These are phyloP conservation scores for Bicyclus anynana DNA, from an alignment of 1,140 invertebrate species.

Conservation along the genomic window DNA sequence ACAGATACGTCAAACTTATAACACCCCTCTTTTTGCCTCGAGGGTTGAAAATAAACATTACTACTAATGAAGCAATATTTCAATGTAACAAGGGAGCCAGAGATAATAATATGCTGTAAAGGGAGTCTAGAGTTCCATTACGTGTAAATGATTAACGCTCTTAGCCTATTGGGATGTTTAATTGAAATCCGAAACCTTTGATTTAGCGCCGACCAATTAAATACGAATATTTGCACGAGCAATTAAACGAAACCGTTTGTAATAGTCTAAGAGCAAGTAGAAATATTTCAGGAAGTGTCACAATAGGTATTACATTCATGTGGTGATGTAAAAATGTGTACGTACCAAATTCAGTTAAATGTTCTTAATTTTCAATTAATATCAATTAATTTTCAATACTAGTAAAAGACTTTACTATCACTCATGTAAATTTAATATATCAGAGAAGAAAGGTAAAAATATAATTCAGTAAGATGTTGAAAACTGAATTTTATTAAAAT, in stretches of 20 bases:
- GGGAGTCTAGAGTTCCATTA: conserved; percentile 1
- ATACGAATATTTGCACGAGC: conserved; percentile 16
- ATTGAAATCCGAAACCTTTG: conserved; percentile 41
- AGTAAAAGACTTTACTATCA: too few relatives aligned
- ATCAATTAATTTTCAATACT: too few relatives aligned
- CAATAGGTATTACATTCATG: neutral
- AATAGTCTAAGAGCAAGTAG: neutral
- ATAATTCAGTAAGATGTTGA: too few relatives aligned
- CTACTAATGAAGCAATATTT: neutral
- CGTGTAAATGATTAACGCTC: conserved; percentile 29
- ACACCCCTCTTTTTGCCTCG: too few relatives aligned
- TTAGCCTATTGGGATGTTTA: conserved; percentile 34
- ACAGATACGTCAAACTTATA: too few relatives aligned
- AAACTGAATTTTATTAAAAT: too few relatives aligned
- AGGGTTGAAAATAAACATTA: too few relatives aligned
- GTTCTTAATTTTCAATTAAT: too few relatives aligned
- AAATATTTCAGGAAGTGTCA: neutral
- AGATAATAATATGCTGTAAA: neutral
- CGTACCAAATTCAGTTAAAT: too few relatives aligned
- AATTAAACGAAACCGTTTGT: conserved; percentile 8
- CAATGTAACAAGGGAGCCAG: neutral
- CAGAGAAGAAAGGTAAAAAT: too few relatives aligned
- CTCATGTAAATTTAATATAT: too few relatives aligned
- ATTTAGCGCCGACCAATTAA: conserved; percentile 37
- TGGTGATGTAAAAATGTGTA: too few relatives aligned